These are phyloP conservation scores for Felis chaus DNA, from an alignment of 2,113 vertebrate species.

Conservation along the genomic window DNA sequence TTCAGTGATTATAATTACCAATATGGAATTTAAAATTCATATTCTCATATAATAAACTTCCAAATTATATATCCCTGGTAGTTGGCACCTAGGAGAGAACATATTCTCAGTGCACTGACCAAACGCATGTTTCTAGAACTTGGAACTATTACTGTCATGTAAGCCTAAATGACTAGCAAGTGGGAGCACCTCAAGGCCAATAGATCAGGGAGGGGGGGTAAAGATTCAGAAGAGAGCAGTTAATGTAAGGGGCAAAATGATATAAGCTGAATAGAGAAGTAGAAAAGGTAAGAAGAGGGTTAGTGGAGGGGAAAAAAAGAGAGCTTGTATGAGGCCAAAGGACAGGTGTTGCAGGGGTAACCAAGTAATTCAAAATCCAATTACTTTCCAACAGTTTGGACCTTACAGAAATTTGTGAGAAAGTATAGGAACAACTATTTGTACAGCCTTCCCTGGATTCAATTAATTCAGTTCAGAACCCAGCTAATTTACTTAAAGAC, in stretches of 20 bases:
- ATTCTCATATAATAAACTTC: neutral
- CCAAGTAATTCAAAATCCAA: constrained; percentile 50
- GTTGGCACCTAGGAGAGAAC: neutral
- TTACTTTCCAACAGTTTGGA: constrained; percentile 22
- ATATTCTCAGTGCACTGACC: neutral
- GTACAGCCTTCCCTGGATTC: neutral
- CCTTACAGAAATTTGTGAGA: constrained; percentile 32
- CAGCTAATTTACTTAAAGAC: constrained; percentile 36
- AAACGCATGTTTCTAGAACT: neutral
- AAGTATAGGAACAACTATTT: constrained; percentile 27
- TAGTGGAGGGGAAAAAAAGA: neutral
- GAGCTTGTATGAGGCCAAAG: neutral
- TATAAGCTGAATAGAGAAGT: neutral
- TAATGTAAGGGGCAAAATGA: neutral
- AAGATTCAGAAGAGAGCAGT: neutral
- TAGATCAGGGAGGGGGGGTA: fast-evolving
- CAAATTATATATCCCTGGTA: neutral
- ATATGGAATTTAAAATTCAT: neutral
- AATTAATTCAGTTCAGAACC: constrained; percentile 47
- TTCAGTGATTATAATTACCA: neutral
- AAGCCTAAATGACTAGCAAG: neutral
- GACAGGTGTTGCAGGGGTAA: neutral
- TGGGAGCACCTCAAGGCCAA: neutral
- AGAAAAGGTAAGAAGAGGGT: neutral
- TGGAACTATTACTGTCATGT: neutral